phyloP scores from a whole-genome alignment of 2,797 vertebrate genomes.

The Dromococcyx pavoninus region DNA sequence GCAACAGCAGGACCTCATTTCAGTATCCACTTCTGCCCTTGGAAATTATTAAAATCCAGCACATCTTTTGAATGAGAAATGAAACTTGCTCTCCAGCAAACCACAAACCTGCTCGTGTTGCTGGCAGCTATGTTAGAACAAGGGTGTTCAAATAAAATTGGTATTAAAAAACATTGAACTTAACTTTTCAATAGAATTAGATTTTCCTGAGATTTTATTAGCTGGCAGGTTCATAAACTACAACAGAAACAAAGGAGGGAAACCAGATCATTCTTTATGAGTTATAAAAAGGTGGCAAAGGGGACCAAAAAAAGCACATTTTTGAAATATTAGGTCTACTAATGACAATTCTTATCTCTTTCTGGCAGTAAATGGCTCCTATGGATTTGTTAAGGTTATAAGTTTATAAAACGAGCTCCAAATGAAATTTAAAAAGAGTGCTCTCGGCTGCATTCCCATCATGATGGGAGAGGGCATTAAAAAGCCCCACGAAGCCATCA shows the following conservation, averaged over 20 bases:
- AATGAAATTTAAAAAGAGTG: background rate
- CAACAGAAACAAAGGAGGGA: constrained; percentile 3
- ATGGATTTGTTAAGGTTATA: background rate
- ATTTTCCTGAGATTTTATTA: constrained; percentile 52
- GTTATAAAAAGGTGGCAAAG: background rate
- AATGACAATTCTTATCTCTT: constrained; percentile 33
- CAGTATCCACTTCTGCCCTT: constrained; percentile 11
- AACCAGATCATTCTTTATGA: constrained; percentile 14
- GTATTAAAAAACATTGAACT: constrained; percentile 33
- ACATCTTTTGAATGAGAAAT: constrained; percentile 1
- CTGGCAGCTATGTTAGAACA: constrained; percentile 2
- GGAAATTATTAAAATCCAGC: constrained; percentile 44
- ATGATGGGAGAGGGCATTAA: too few relatives aligned
- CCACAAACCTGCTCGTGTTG: background rate
- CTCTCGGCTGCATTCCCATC: background rate
- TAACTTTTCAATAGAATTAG: constrained; percentile 50
- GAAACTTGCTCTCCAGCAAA: constrained; percentile 25
- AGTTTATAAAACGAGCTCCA: background rate
- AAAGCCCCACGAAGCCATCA: background rate
- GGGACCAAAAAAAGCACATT: background rate
- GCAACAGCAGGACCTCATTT: background rate
- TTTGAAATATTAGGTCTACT: background rate
- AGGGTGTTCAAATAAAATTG: constrained; percentile 28
- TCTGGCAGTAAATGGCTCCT: constrained; percentile 2
- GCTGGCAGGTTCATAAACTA: constrained; percentile 45